A percentile compares a stretch with the other conserved stretches of the same genome.
These are phyloP conservation scores for Crocidura indochinensis DNA, from an alignment of 2,797 vertebrate genomes.

Conservation along the genomic window DNA sequence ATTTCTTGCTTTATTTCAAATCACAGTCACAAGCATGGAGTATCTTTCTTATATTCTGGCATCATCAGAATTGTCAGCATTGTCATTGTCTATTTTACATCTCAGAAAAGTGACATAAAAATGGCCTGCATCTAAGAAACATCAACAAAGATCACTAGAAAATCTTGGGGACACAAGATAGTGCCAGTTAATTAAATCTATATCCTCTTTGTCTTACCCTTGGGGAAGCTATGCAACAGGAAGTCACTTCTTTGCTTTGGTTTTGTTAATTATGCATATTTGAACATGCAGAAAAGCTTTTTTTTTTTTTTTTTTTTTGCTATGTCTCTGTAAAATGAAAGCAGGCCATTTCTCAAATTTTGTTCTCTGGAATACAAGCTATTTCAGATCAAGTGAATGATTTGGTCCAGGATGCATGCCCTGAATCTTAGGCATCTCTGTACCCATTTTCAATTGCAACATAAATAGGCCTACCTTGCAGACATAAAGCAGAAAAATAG, in stretches of 20 bases:
- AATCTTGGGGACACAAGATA: not conserved
- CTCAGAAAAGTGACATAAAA: too few species aligned
- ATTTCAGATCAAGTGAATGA: not conserved
- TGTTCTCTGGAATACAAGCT: not conserved
- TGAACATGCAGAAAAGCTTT: not conserved
- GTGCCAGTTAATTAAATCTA: not conserved
- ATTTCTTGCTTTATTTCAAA: not conserved
- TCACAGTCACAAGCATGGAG: not conserved
- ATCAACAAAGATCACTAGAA: not conserved
- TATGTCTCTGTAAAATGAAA: not conserved
- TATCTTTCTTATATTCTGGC: not conserved
- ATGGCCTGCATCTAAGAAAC: too few species aligned
- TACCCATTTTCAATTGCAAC: not conserved
- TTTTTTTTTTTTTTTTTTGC: not conserved
- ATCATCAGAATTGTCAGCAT: not conserved
- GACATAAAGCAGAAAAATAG: not conserved
- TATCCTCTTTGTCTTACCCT: not conserved
- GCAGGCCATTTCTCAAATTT: not conserved
- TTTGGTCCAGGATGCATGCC: not conserved
- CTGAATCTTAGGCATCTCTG: not conserved
- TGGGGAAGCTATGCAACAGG: constrained; percentile 8
- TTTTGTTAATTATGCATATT: not conserved
- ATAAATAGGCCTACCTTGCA: not conserved
- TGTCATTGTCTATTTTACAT: not conserved
- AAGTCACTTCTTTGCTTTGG: constrained; percentile 24